These are phyloP conservation scores for Erpobdella octoculata DNA, from an alignment of 2,888 invertebrate species.

Conservation along the genomic window DNA sequence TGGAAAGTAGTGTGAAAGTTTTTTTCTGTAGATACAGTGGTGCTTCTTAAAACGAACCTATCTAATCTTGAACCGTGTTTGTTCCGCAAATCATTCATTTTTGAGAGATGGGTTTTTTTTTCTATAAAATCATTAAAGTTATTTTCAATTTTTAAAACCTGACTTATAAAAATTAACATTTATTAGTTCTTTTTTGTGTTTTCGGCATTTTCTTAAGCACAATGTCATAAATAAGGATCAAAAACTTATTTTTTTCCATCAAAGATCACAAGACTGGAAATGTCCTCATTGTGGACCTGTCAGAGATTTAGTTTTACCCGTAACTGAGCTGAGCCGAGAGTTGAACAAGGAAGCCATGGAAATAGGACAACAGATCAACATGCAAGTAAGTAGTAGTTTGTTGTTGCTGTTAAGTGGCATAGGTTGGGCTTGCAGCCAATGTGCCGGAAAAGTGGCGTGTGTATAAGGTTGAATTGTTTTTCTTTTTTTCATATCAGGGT, in stretches of 20 bases:
- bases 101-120: too few species aligned
- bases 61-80: background rate
- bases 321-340: constrained; percentile 46
- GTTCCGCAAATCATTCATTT: too few species aligned
- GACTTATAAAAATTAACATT: too few species aligned
- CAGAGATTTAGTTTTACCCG: constrained; percentile 54
- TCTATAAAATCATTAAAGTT: too few species aligned
- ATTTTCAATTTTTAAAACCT: too few species aligned
- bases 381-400: constrained; percentile 42
- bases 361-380: constrained; percentile 52
- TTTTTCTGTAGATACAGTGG: background rate
- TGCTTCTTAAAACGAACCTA: constrained; percentile 1
- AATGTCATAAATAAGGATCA: too few species aligned
- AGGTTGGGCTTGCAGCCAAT: background rate
- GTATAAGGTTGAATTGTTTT: background rate
- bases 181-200: too few species aligned
- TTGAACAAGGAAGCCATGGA: constrained; percentile 51
- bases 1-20: background rate
- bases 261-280: constrained; percentile 62
- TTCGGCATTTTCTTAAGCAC: too few species aligned
- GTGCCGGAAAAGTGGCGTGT: background rate
- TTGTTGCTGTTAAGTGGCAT: background rate
- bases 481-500: constrained; percentile 9
- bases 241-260: too few species aligned
- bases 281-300: constrained; percentile 63